A percentile compares a stretch with the other conserved stretches of the same genome.
These are phyloP conservation scores for Ctenopoma multispine DNA, from an alignment of 2,797 vertebrate genomes.

Conservation along the genomic window DNA sequence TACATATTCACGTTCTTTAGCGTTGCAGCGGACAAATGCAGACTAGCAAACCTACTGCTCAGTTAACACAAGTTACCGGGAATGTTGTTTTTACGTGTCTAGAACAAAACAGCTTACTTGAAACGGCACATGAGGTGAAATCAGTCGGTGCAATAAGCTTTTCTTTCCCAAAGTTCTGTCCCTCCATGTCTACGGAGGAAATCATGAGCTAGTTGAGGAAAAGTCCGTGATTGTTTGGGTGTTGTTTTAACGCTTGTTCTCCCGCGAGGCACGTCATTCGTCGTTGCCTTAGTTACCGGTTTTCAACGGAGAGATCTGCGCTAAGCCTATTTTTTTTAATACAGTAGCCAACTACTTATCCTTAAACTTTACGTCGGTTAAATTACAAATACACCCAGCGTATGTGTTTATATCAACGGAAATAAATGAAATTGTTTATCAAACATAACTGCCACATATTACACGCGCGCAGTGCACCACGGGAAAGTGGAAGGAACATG, in stretches of 20 bases:
- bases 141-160: constrained; percentile 77
- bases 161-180: constrained; percentile 52
- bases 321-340: not conserved
- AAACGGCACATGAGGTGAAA: constrained; percentile 59
- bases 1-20: too few relatives aligned
- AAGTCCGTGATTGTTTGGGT: not conserved
- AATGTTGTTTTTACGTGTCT: not conserved
- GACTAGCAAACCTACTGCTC: too few relatives aligned
- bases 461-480: constrained; percentile 60
- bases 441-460: not conserved
- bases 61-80: too few relatives aligned
- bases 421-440: not conserved
- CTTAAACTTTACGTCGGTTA: not conserved
- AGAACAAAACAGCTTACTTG: constrained; percentile 64
- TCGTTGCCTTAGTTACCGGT: constrained; percentile 59
- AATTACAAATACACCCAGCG: fast-evolving
- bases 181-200: constrained; percentile 64
- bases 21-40: too few relatives aligned
- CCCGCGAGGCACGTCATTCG: constrained; percentile 40
- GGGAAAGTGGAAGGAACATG: constrained; percentile 33
- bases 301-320: not conserved
- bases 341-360: not conserved
- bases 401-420: not conserved
- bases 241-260: constrained; percentile 29
- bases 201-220: not conserved